A percentile compares a stretch with the other conserved stretches of the same genome.
Evolutionary conservation across 53 echinoderm and acorn worm genomes (phyloP).

Genomic region (Paracentrotus lividus): DNA sequence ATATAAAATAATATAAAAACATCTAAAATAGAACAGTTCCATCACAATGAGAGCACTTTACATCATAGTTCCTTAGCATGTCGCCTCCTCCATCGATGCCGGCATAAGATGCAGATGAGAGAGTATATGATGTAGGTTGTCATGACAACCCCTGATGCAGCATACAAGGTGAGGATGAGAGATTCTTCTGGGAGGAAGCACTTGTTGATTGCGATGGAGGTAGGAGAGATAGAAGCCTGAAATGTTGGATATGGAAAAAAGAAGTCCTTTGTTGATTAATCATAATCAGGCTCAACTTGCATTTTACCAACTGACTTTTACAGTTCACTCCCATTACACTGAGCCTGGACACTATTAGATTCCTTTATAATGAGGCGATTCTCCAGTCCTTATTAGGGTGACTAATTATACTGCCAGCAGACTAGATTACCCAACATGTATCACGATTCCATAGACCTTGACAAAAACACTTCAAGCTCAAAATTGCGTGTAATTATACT

Average conservation of each 20-base stretch:
- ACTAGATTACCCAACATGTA: too few relatives aligned
- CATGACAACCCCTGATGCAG: constrained; percentile 57
- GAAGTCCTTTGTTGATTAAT: neutral
- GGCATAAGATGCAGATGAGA: neutral
- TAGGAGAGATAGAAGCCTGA: constrained; percentile 84
- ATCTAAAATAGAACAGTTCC: neutral
- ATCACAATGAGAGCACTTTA: neutral
- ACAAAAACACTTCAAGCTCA: too few relatives aligned
- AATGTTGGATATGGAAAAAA: neutral
- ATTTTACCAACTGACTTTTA: too few relatives aligned
- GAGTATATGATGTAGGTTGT: neutral
- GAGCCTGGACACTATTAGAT: too few relatives aligned
- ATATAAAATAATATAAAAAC: neutral
- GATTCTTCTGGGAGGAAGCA: constrained; percentile 94
- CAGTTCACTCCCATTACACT: too few relatives aligned
- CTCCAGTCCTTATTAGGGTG: too few relatives aligned
- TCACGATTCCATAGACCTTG: too few relatives aligned
- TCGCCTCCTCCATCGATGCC: constrained; percentile 15
- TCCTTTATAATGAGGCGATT: too few relatives aligned
- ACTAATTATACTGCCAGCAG: too few relatives aligned
- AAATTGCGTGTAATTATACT: neutral
- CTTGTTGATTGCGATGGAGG: constrained; percentile 82
- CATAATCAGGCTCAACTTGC: neutral
- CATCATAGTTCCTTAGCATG: constrained; percentile 41
- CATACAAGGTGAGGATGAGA: constrained; percentile 79